Evolutionary conservation across 2,113 vertebrate genomes (phyloP).

Genomic region (Columba janthina): DNA sequence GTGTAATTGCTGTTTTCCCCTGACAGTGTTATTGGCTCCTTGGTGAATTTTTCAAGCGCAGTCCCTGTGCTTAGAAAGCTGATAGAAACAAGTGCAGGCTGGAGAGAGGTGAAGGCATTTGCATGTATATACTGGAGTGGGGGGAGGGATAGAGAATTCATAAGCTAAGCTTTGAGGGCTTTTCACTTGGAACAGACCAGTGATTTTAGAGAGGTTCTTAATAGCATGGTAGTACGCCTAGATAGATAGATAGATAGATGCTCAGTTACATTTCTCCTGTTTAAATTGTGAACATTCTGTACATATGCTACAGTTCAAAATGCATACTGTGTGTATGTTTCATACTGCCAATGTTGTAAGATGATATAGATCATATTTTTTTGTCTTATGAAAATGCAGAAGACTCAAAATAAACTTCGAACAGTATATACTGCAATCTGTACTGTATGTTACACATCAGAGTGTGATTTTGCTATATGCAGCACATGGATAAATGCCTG

Average conservation of each 20-base stretch:
- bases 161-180: not conserved
- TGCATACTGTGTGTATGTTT: conserved; percentile 72
- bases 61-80: not conserved
- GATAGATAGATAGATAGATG: conserved; percentile 1
- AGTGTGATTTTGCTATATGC: conserved; percentile 62
- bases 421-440: conserved; percentile 68
- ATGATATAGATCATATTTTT: conserved; percentile 72
- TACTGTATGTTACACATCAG: conserved; percentile 66
- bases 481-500: conserved; percentile 63
- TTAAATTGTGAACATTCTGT: conserved; percentile 71
- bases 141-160: not conserved
- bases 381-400: conserved; percentile 71
- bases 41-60: not conserved
- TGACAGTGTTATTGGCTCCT: not conserved
- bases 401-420: conserved; percentile 69
- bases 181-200: not conserved
- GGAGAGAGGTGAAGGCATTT: not conserved
- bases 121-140: accelerated
- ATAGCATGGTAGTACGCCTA: not conserved
- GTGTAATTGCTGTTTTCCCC: not conserved
- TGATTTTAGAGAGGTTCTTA: not conserved
- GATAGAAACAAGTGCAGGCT: not conserved
- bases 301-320: conserved; percentile 73
- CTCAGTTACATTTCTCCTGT: conserved; percentile 60
- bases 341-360: conserved; percentile 72